phyloP scores from a whole-genome alignment of 2,797 vertebrate species.

The Oreonectes daqikongensis region DNA sequence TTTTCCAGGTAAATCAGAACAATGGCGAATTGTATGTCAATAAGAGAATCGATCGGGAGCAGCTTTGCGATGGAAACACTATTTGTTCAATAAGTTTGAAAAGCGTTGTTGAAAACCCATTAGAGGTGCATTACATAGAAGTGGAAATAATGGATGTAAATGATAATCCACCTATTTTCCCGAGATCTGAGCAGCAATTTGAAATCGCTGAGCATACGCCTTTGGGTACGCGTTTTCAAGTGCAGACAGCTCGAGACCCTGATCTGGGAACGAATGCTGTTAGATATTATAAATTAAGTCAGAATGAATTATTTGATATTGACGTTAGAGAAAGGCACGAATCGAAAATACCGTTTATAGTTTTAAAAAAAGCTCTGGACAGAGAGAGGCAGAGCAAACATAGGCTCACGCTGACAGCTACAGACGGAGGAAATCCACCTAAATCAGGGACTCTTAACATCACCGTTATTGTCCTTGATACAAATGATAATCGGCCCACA shows the following conservation, averaged over 20 bases:
- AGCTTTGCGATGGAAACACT: constrained; percentile 65
- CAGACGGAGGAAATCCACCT: constrained; percentile 72
- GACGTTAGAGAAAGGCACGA: constrained; percentile 68
- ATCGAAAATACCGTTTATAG: constrained; percentile 64
- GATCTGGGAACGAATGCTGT: constrained; percentile 60
- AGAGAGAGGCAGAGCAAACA: constrained; percentile 67
- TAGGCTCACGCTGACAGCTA: constrained; percentile 67
- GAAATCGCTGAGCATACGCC: constrained; percentile 64
- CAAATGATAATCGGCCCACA: constrained; percentile 71
- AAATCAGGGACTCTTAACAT: constrained; percentile 68
- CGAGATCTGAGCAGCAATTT: constrained; percentile 56
- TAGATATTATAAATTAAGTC: constrained; percentile 69
- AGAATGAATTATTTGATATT: constrained; percentile 70
- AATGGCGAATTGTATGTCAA: constrained; percentile 68
- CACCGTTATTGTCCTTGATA: constrained; percentile 69
- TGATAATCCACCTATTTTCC: constrained; percentile 64
- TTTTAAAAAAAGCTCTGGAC: constrained; percentile 68
- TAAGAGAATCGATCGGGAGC: constrained; percentile 69
- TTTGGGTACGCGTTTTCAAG: constrained; percentile 58
- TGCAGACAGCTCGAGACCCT: constrained; percentile 63
- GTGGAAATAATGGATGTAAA: constrained; percentile 64
- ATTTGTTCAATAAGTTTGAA: constrained; percentile 70
- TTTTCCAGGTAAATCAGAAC: constrained; percentile 68
- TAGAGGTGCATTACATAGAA: constrained; percentile 67
- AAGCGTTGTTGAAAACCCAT: constrained; percentile 70